Conservation (phyloP, 2,797 vertebrate species). For the Uromys caudimaculatus region DNA sequence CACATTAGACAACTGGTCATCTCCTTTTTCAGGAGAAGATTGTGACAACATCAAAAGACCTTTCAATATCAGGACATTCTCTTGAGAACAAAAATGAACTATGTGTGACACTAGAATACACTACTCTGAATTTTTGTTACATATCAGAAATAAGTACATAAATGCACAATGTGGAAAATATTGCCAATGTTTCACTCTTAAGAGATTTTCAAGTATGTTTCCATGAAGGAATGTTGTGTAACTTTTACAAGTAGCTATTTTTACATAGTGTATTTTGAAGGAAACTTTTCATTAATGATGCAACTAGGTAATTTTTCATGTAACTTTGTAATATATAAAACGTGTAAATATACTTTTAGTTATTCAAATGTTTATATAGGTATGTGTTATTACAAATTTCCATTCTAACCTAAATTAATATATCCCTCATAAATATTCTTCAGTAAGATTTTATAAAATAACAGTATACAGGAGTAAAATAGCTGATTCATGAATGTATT, state of each 20-base stretch:
- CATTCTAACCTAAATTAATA: not conserved
- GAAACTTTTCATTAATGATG: not conserved
- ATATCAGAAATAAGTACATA: not conserved
- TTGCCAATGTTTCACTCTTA: not conserved
- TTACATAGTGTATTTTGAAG: not conserved
- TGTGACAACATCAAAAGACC: not conserved
- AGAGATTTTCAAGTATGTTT: not conserved
- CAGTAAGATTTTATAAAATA: not conserved
- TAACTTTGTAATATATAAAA: not conserved
- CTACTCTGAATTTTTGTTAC: not conserved
- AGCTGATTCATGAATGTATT: not conserved
- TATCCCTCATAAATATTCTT: not conserved
- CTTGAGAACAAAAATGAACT: not conserved
- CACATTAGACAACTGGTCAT: not conserved
- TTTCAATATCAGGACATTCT: not conserved
- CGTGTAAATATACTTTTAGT: not conserved
- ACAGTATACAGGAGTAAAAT: not conserved
- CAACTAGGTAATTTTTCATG: not conserved
- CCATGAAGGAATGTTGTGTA: not conserved
- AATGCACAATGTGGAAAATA: not conserved
- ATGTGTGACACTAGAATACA: not conserved
- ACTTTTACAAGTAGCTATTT: not conserved
- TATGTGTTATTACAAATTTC: not conserved
- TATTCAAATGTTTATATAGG: not conserved
- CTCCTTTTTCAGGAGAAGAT: not conserved